These are phyloP conservation scores for Callaeas wilsoni DNA, from an alignment of 2,113 vertebrate species.

Conservation along the genomic window DNA sequence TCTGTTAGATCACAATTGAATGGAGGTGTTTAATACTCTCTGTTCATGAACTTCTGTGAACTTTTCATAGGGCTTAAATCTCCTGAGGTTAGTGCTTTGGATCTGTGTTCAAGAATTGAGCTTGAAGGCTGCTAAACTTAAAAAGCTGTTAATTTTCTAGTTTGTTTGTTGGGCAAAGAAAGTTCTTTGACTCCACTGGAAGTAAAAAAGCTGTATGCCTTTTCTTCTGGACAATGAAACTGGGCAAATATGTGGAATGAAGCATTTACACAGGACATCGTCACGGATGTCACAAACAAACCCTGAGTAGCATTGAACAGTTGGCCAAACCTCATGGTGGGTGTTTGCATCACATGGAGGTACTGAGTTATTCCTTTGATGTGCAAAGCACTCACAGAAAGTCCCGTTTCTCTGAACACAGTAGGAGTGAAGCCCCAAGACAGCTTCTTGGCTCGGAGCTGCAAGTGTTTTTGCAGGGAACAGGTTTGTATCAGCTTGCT, in stretches of 20 bases:
- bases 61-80: conserved; percentile 24
- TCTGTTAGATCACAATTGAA: conserved; percentile 45
- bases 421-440: conserved; percentile 55
- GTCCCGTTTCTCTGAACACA: conserved; percentile 24
- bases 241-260: background rate
- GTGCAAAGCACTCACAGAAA: conserved; percentile 26
- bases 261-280: background rate
- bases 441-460: conserved; percentile 45
- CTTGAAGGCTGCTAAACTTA: conserved; percentile 3
- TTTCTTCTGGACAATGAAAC: conserved; percentile 19
- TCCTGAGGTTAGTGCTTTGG: conserved; percentile 13
- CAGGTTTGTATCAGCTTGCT: conserved; percentile 9
- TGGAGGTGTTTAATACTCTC: conserved; percentile 34
- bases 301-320: background rate
- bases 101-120: background rate
- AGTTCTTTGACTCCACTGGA: background rate
- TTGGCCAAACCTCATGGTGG: conserved; percentile 35
- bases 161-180: background rate
- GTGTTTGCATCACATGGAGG: conserved; percentile 50
- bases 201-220: background rate
- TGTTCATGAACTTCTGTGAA: conserved; percentile 44
- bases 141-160: conserved; percentile 3
- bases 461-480: background rate
- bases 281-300: conserved; percentile 21
- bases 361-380: conserved; percentile 29